Evolutionary conservation across 2,888 invertebrate genomes (phyloP), one percentile per base, ranked within the genome.

Genomic region (Allolobophora icterica): DNA sequence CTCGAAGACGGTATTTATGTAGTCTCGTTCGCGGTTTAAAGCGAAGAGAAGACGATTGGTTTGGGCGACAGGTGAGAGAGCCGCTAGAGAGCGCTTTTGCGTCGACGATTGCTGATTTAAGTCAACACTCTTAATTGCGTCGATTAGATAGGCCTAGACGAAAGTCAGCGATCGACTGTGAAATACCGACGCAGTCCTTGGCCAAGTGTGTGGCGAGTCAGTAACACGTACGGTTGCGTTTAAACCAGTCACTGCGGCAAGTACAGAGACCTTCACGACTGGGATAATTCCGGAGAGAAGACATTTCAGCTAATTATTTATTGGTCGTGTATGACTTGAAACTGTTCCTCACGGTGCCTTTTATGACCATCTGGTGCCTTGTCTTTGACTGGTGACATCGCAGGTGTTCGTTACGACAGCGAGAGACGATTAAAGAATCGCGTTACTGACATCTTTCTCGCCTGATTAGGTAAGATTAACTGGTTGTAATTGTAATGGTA

Each of bases 101-200:
- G 71, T 8, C 30, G 71, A 11, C 71, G 8, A 71, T 71, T n/a
- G 71, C n/a, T 17, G 71, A 71, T 11, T 8, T 30, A 71, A 71
- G 71, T 71, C 71, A 71, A 71, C 71, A 71, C 71, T 71, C 71
- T 71, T 71, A 71, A 71, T 71, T 71, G 71, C 71, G 71, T n/a
- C 30, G 71, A 71, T 71, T 71, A 71, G 71, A 71, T 71, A 71
- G n/a, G n/a, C n/a, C n/a, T n/a, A n/a, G 30, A n/a, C 71, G 30
- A 30, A 30, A 71, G 30, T 71, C 71, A 13, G 30, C 71, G 71
- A n/a, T 4, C n/a, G 71, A 71, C 71, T 71, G 71, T 71, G 6
- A 30, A 13, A 8, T n/a, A n/a, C 71, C n/a, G 5, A n/a, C 71
- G 71, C 71, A 71, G 71, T 71, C 71, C 71, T 71, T 71, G n/a